phyloP scores from a whole-genome alignment of 2,888 invertebrate species.

The Helobdella robusta region DNA sequence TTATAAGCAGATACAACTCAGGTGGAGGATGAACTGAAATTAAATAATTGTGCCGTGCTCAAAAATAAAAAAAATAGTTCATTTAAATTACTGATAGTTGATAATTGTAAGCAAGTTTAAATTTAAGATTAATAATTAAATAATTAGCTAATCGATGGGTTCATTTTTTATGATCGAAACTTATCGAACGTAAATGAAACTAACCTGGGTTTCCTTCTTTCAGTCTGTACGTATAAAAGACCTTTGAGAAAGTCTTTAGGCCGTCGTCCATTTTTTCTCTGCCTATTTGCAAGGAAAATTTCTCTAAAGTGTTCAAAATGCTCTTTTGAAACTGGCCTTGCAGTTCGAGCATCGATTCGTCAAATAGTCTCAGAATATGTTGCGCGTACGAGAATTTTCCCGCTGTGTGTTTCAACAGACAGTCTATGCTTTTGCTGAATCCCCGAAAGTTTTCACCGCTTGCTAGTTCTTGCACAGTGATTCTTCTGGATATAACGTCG shows the following conservation, averaged over 20 bases:
- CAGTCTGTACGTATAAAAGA: constrained; percentile 22
- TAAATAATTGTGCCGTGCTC: too few relatives aligned
- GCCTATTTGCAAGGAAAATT: constrained; percentile 15
- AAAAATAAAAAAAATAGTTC: too few relatives aligned
- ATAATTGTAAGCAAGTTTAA: too few relatives aligned
- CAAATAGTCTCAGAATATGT: constrained; percentile 19
- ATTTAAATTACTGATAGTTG: too few relatives aligned
- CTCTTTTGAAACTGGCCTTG: constrained; percentile 23
- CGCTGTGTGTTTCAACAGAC: constrained; percentile 18
- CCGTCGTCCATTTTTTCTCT: constrained; percentile 24
- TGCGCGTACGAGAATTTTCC: constrained; percentile 24
- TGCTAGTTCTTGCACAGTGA: constrained; percentile 11
- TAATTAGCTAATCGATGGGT: too few relatives aligned
- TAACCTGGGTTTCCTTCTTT: constrained; percentile 24
- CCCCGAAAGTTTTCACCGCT: constrained; percentile 23
- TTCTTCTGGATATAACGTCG: constrained; percentile 18
- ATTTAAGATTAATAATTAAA: too few relatives aligned
- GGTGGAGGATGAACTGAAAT: constrained; percentile 18
- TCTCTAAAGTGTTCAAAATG: constrained; percentile 14
- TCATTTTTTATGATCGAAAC: too few relatives aligned
- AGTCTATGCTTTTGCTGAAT: constrained; percentile 20
- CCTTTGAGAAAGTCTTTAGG: constrained; percentile 15
- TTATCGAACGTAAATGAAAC: too few relatives aligned
- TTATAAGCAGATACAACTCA: constrained; percentile 12
- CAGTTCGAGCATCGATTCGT: constrained; percentile 12